These are phyloP conservation scores for Pristionchus maxplancki DNA, from an alignment of 2,888 invertebrate genomes.

Conservation along the genomic window DNA sequence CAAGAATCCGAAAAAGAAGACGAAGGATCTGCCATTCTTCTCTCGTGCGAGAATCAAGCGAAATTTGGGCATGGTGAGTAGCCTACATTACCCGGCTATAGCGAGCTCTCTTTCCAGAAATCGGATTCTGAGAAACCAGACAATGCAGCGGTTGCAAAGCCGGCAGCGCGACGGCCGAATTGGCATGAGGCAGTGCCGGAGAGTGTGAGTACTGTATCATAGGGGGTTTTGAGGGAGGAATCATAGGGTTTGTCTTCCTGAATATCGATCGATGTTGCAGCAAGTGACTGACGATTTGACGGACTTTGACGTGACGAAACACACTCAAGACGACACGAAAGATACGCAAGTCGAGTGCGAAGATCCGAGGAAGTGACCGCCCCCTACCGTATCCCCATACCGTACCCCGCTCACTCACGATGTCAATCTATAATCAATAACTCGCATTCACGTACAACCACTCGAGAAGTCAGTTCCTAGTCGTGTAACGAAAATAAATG, in stretches of 20 bases:
- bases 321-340: slow-evolving; percentile 4
- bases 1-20: too few species aligned
- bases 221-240: not conserved
- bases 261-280: not conserved
- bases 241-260: not conserved
- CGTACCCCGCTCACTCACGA: not conserved
- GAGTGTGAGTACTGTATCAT: not conserved
- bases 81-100: not conserved
- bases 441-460: not conserved
- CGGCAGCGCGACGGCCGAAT: not conserved
- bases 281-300: slow-evolving; percentile 3
- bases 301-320: slow-evolving; percentile 11
- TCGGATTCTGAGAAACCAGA: not conserved
- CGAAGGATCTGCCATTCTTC: not conserved
- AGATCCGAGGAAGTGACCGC: not conserved
- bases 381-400: too few species aligned
- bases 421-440: not conserved
- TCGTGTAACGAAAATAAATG: slow-evolving; percentile 24
- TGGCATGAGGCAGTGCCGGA: slow-evolving; percentile 4
- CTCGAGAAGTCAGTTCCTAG: not conserved
- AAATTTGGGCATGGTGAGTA: not conserved
- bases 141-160: not conserved
- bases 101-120: not conserved
- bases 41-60: not conserved
- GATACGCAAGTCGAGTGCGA: not conserved